These are phyloP conservation scores for Drosophila fuyamai DNA, from an alignment of 1,140 invertebrate genomes.

Conservation along the genomic window DNA sequence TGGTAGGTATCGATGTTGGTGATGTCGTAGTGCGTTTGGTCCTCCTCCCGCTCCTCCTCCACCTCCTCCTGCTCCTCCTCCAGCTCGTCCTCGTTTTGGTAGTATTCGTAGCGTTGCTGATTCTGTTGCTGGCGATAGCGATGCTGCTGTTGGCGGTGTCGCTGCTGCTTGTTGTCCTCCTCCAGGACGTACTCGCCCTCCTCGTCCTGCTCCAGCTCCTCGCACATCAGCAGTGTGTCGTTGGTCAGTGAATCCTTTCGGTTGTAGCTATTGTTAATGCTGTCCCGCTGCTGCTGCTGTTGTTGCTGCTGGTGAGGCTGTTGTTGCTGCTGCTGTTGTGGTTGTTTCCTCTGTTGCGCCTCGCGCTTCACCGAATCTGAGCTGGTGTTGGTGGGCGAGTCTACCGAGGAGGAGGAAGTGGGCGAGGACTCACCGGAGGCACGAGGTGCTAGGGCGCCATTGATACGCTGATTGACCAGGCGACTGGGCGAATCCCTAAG, in stretches of 20 bases:
- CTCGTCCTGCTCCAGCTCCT: slow-evolving; percentile 76
- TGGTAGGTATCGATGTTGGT: slow-evolving; percentile 83
- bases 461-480: slow-evolving; percentile 57
- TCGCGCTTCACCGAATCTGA: slow-evolving; percentile 75
- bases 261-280: slow-evolving; percentile 80
- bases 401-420: slow-evolving; percentile 85
- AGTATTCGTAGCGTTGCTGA: slow-evolving; percentile 76
- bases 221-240: slow-evolving; percentile 75
- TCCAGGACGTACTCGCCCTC: slow-evolving; percentile 48
- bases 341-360: slow-evolving; percentile 56
- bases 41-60: slow-evolving; percentile 77
- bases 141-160: slow-evolving; percentile 55
- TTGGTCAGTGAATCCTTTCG: slow-evolving; percentile 78
- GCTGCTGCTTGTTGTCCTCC: slow-evolving; percentile 56
- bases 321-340: slow-evolving; percentile 43
- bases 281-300: slow-evolving; percentile 68
- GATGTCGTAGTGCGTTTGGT: slow-evolving; percentile 82
- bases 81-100: slow-evolving; percentile 72
- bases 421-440: slow-evolving; percentile 85
- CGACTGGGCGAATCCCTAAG: slow-evolving; percentile 84
- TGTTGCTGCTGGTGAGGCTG: slow-evolving; percentile 40
- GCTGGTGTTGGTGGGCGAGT: slow-evolving; percentile 77
- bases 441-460: slow-evolving; percentile 85
- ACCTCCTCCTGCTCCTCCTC: slow-evolving; percentile 56
- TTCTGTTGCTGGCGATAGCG: slow-evolving; percentile 60